Percentiles rank a stretch among this genome's conserved stretches.
Conservation (phyloP, 2,113 vertebrate species). For the Laticauda laticaudata region DNA sequence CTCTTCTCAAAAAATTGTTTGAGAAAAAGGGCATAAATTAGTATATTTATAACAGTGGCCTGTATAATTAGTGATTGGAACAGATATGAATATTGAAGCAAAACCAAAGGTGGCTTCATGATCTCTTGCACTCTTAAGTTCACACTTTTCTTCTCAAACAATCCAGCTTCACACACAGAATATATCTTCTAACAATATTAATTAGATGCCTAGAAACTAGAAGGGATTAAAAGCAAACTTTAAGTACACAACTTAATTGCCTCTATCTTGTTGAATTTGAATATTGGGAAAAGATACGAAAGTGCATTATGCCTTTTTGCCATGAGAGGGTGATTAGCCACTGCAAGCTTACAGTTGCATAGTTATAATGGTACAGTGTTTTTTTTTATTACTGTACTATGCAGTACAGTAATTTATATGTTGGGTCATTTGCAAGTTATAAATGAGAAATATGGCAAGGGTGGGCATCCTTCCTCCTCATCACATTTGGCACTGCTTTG, state of each 20-base stretch:
- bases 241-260: background rate
- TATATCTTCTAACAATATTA: background rate
- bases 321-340: conserved; percentile 63
- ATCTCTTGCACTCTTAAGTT: background rate
- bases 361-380: background rate
- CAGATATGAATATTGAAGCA: background rate
- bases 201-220: conserved; percentile 4
- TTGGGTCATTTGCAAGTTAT: background rate
- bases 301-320: conserved; percentile 1
- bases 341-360: background rate
- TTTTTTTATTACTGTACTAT: background rate
- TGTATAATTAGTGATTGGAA: background rate
- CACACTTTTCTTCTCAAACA: background rate
- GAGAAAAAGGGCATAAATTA: background rate
- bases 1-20: background rate
- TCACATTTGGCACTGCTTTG: background rate
- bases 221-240: background rate
- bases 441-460: background rate
- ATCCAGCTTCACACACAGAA: background rate
- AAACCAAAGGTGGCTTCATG: background rate
- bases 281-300: background rate
- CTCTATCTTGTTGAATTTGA: background rate
- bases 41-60: background rate
- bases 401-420: background rate
- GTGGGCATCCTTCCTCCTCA: background rate